phyloP scores from a whole-genome alignment of 23 tunicate species.

The Styela clava region DNA sequence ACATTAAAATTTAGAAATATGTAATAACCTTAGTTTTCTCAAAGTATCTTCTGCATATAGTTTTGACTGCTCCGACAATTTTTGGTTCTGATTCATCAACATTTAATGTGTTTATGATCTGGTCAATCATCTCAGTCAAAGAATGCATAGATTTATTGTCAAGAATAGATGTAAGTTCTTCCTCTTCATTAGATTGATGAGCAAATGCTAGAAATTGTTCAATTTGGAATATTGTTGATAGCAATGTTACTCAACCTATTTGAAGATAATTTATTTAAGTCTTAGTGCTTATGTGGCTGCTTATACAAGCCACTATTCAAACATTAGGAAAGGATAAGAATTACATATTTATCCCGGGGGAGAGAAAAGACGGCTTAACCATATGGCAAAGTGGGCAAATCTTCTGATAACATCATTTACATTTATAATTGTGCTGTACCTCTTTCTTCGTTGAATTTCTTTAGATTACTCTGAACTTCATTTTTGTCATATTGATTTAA shows the following conservation, averaged over 20 bases:
- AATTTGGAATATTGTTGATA: no score
- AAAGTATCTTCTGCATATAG: neutral
- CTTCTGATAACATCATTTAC: no score
- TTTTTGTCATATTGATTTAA: conserved; percentile 29
- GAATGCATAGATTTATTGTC: neutral
- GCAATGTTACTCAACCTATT: no score
- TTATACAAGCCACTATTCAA: no score
- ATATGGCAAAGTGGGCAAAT: no score
- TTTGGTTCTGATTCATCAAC: neutral
- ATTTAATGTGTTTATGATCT: neutral
- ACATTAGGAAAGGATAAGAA: no score
- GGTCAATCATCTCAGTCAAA: conserved; percentile 1
- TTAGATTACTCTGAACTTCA: neutral
- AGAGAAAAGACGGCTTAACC: no score
- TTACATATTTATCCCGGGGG: no score
- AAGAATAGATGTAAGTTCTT: neutral
- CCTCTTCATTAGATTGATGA: neutral
- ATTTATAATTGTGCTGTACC: no score
- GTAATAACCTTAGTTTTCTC: conserved; percentile 4
- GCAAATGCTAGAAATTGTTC: neutral
- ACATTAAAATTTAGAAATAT: no score
- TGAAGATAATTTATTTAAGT: no score
- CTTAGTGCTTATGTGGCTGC: no score
- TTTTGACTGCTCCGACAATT: neutral
- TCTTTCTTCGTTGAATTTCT: conserved; percentile 35